Percentiles rank a stretch among this genome's conserved stretches.
Evolutionary conservation across 2,888 invertebrate species (phyloP).

Genomic region (Drosophila anomalipes): DNA sequence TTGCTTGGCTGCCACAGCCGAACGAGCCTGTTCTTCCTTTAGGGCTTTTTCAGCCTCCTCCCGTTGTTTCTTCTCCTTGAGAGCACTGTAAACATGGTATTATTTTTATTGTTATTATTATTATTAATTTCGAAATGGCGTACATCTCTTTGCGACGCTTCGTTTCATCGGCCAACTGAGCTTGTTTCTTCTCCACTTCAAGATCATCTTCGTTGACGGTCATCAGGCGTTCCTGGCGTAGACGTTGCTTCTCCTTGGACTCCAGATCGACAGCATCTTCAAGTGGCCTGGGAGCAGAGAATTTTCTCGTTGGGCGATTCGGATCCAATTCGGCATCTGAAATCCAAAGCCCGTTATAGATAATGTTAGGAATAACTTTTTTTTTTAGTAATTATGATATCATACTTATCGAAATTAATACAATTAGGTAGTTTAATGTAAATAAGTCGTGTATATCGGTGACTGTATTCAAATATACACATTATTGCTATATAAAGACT

Average conservation of each 20-base stretch:
- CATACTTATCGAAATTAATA: conserved; percentile 18
- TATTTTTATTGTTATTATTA: too few species aligned
- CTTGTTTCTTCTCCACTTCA: conserved; percentile 86
- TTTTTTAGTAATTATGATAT: not conserved
- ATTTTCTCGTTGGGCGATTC: conserved; percentile 89
- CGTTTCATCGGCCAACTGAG: conserved; percentile 86
- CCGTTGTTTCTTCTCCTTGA: conserved; percentile 87
- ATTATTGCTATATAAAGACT: conserved; percentile 45
- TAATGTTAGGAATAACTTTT: not conserved
- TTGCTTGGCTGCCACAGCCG: conserved; percentile 84
- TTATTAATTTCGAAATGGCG: conserved; percentile 9
- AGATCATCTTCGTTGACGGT: conserved; percentile 86
- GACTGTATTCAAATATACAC: conserved; percentile 18
- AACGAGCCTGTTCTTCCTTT: conserved; percentile 87
- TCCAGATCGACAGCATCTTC: conserved; percentile 87
- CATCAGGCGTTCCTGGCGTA: conserved; percentile 87
- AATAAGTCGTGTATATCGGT: conserved; percentile 16
- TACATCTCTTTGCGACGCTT: conserved; percentile 86
- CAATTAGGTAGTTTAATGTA: not conserved
- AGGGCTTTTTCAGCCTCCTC: conserved; percentile 85
- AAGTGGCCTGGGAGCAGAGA: conserved; percentile 87
- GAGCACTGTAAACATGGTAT: conserved; percentile 83
- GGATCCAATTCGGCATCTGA: conserved; percentile 88
- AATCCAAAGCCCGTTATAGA: conserved; percentile 38
- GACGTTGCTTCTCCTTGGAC: conserved; percentile 88